A percentile compares a stretch with the other conserved stretches of the same genome.
These are phyloP conservation scores for Indicator maculatus DNA, from an alignment of 2,113 vertebrate species.

Conservation along the genomic window DNA sequence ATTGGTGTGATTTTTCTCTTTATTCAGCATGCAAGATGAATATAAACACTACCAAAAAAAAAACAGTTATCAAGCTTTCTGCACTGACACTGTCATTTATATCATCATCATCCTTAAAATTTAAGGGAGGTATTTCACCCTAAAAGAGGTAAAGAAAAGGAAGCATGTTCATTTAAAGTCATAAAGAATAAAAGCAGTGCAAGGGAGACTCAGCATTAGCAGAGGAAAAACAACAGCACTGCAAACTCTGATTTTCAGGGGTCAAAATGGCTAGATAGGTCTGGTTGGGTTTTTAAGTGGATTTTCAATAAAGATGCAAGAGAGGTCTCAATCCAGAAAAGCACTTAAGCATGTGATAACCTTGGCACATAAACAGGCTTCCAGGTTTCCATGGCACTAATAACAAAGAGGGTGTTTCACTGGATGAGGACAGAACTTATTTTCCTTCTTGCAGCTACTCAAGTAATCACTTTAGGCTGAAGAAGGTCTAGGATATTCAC, in stretches of 20 bases:
- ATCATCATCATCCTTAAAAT: background rate
- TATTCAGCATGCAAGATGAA: background rate
- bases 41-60: background rate
- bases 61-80: background rate
- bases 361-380: background rate
- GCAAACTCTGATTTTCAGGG: background rate
- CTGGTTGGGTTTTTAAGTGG: background rate
- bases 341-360: background rate
- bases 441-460: background rate
- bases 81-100: background rate
- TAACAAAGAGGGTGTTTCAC: background rate
- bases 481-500: background rate
- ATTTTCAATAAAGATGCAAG: constrained; percentile 26
- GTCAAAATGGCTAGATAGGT: background rate
- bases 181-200: background rate
- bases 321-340: background rate
- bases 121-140: background rate
- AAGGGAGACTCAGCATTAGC: background rate
- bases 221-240: background rate
- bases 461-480: background rate
- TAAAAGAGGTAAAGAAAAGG: background rate
- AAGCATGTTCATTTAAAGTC: background rate
- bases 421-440: background rate
- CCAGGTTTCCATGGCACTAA: constrained; percentile 14
- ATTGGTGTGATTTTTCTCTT: background rate